Conservation (phyloP, 2,888 invertebrate species). For the Apamea sordens region DNA sequence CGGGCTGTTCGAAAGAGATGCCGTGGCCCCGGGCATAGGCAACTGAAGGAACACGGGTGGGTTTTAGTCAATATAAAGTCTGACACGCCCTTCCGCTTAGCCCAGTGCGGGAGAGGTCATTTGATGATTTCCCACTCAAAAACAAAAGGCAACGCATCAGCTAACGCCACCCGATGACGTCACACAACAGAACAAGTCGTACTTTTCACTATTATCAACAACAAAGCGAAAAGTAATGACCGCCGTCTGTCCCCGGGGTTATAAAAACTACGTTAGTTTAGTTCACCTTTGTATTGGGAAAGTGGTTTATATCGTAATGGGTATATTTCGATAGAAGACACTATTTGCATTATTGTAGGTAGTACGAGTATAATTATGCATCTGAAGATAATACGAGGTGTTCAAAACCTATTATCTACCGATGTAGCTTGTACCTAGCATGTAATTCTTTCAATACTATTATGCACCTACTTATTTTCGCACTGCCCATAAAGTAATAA, state of each 20-base stretch:
- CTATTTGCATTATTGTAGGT: conserved; percentile 2
- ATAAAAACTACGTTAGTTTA: conserved; percentile 63
- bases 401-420: not conserved
- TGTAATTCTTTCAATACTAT: no score
- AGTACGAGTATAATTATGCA: not conserved
- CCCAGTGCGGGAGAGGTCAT: no score
- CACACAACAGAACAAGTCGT: conserved; percentile 6
- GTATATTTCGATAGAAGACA: not conserved
- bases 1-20: no score
- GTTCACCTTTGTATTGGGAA: conserved; percentile 53
- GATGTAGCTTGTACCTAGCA: not conserved
- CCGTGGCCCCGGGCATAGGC: no score
- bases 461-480: not conserved
- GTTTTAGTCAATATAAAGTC: no score
- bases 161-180: conserved; percentile 11
- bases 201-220: conserved; percentile 49
- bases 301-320: conserved; percentile 50
- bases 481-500: no score
- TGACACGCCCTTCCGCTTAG: no score
- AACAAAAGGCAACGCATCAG: no score
- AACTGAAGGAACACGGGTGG: no score
- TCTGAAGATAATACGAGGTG: not conserved
- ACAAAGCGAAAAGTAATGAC: conserved; percentile 66
- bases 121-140: no score
- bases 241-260: conserved; percentile 55